A percentile compares a stretch with the other conserved stretches of the same genome.
phyloP scores from a whole-genome alignment of 2,888 invertebrate species.

The Hylaea fasciaria region DNA sequence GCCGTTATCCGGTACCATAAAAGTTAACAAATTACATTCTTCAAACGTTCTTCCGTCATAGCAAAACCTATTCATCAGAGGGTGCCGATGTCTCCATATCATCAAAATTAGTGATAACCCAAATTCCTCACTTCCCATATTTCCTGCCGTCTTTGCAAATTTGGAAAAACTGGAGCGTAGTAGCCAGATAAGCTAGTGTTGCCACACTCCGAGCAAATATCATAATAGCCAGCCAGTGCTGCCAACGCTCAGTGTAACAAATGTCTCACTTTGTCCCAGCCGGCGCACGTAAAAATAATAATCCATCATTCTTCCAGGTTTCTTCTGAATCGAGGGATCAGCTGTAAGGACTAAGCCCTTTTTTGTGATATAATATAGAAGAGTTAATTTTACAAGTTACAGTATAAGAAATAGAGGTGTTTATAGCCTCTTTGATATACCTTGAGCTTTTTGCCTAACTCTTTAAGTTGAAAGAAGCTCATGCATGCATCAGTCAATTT shows the following conservation, averaged over 20 bases:
- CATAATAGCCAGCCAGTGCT: background rate
- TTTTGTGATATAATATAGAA: too few relatives aligned
- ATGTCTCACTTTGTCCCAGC: slow-evolving; percentile 10
- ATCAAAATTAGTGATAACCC: background rate
- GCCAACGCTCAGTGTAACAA: slow-evolving; percentile 2
- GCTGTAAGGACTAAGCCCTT: background rate
- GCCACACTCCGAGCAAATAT: background rate
- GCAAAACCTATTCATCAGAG: background rate
- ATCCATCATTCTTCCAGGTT: slow-evolving; percentile 9
- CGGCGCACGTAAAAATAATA: slow-evolving; percentile 9
- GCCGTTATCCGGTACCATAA: too few relatives aligned
- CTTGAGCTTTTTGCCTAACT: too few relatives aligned
- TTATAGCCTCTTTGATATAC: too few relatives aligned
- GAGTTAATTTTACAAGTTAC: too few relatives aligned
- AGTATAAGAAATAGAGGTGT: too few relatives aligned
- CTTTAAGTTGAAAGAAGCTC: too few relatives aligned
- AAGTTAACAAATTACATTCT: too few relatives aligned
- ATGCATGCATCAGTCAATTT: too few relatives aligned
- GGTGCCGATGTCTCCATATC: background rate
- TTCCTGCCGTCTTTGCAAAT: background rate
- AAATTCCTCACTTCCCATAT: background rate
- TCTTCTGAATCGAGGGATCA: slow-evolving; percentile 1
- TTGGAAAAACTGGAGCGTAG: background rate
- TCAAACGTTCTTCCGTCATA: too few relatives aligned
- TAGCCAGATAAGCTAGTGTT: slow-evolving; percentile 2